Percentiles rank a stretch among this genome's conserved stretches.
Conservation (phyloP, 2,113 vertebrate species). For the Capreolus pygargus region DNA sequence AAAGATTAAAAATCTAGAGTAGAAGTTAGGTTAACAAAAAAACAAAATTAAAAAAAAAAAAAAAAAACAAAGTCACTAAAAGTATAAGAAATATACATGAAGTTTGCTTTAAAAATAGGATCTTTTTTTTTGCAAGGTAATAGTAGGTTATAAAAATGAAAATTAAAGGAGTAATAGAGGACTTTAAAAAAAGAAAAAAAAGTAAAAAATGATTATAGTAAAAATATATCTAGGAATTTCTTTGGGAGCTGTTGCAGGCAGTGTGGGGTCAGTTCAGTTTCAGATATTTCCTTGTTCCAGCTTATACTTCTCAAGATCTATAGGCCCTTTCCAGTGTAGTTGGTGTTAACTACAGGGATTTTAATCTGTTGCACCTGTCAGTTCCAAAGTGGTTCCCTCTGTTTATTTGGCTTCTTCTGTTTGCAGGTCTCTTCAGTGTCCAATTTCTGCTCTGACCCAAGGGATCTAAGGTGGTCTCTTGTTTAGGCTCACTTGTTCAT, state of each 20-base stretch:
- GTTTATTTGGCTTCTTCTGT: not conserved
- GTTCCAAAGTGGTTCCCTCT: not conserved
- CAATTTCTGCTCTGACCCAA: not conserved
- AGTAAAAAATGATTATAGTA: accelerated
- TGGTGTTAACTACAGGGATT: not conserved
- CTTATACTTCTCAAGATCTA: not conserved
- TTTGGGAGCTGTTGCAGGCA: not conserved
- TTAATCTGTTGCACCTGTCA: not conserved
- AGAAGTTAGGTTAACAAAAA: not conserved
- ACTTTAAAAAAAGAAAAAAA: not conserved
- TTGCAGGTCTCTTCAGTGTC: not conserved
- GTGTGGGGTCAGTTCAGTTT: not conserved
- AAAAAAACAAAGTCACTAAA: not conserved
- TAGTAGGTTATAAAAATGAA: not conserved
- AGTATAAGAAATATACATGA: not conserved
- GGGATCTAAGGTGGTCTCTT: not conserved
- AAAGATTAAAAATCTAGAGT: not conserved
- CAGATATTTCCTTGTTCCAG: not conserved
- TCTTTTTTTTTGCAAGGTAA: not conserved
- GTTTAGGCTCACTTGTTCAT: not conserved
- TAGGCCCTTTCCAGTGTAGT: not conserved
- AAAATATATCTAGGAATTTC: not conserved
- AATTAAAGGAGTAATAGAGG: not conserved
- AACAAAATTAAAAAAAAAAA: not conserved
- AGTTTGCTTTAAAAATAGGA: not conserved